Conservation (phyloP, 1,140 invertebrate genomes). For the Magallana gigas region DNA sequence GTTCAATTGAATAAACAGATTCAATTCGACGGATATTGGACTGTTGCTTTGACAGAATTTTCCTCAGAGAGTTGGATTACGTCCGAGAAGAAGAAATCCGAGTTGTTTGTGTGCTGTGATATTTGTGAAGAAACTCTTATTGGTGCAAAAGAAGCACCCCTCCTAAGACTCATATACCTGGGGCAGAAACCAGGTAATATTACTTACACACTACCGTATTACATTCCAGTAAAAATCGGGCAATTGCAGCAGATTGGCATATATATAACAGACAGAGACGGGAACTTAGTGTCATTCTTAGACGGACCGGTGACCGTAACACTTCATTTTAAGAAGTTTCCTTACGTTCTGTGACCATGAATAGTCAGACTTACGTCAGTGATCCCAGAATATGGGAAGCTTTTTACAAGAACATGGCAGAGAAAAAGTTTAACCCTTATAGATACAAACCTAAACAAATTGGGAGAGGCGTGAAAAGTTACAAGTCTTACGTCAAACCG, state of each 20-base stretch:
- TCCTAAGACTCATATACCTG: no score
- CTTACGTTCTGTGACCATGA: background rate
- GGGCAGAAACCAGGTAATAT: no score
- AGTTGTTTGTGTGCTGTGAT: background rate
- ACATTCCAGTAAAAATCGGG: no score
- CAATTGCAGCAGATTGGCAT: no score
- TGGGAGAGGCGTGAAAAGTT: constrained; percentile 11
- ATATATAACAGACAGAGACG: no score
- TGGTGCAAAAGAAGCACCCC: no score
- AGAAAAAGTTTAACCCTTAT: constrained; percentile 47
- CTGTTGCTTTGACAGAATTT: constrained; percentile 43
- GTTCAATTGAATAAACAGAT: constrained; percentile 45
- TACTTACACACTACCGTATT: no score
- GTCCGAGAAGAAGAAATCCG: background rate
- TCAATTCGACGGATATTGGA: constrained; percentile 42
- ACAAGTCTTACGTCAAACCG: constrained; percentile 20
- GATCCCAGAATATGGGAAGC: constrained; percentile 51
- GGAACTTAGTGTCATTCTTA: no score
- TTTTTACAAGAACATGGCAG: constrained; percentile 53
- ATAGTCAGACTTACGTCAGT: constrained; percentile 40
- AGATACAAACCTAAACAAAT: constrained; percentile 25
- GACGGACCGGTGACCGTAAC: no score
- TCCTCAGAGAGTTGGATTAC: background rate
- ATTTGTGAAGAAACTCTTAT: no score
- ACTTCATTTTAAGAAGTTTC: no score